A percentile compares a stretch with the other conserved stretches of the same genome.
These are phyloP conservation scores for Orestias chungarensis DNA, from an alignment of 2,797 vertebrate species.

Conservation along the genomic window DNA sequence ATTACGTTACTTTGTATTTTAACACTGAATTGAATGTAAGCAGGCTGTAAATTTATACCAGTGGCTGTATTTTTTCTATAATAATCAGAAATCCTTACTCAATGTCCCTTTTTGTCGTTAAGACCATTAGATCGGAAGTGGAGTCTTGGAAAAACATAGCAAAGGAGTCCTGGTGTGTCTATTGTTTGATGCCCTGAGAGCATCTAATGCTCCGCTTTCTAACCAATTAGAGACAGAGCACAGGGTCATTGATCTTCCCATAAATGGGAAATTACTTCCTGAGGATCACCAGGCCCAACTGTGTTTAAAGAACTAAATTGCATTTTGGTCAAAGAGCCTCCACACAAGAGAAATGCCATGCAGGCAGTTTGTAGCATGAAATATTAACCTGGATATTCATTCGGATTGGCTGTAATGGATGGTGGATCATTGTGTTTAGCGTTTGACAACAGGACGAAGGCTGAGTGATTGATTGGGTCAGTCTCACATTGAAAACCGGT, in stretches of 20 bases:
- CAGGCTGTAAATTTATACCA: not conserved
- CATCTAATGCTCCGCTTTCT: constrained; percentile 55
- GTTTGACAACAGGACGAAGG: constrained; percentile 19
- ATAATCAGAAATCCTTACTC: not conserved
- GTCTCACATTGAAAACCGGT: constrained; percentile 11
- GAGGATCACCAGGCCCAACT: constrained; percentile 41
- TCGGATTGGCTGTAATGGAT: constrained; percentile 1
- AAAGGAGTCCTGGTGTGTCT: constrained; percentile 21
- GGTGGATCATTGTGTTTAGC: not conserved
- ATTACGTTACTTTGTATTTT: not conserved
- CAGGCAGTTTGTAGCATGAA: constrained; percentile 31
- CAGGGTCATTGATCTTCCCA: constrained; percentile 63
- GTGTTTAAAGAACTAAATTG: constrained; percentile 63
- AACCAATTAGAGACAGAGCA: constrained; percentile 62
- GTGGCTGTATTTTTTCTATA: not conserved
- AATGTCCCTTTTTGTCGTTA: constrained; percentile 1
- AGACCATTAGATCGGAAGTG: constrained; percentile 2
- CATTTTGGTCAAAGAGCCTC: constrained; percentile 26
- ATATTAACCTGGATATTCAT: constrained; percentile 3
- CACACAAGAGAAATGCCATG: constrained; percentile 26
- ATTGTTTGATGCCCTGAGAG: constrained; percentile 47
- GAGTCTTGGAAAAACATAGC: constrained; percentile 28
- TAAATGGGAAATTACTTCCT: constrained; percentile 70
- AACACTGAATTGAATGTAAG: not conserved
- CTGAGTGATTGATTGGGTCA: not conserved